Evolutionary conservation across 2,797 vertebrate genomes (phyloP).

Genomic region (Gambelia wislizenii): DNA sequence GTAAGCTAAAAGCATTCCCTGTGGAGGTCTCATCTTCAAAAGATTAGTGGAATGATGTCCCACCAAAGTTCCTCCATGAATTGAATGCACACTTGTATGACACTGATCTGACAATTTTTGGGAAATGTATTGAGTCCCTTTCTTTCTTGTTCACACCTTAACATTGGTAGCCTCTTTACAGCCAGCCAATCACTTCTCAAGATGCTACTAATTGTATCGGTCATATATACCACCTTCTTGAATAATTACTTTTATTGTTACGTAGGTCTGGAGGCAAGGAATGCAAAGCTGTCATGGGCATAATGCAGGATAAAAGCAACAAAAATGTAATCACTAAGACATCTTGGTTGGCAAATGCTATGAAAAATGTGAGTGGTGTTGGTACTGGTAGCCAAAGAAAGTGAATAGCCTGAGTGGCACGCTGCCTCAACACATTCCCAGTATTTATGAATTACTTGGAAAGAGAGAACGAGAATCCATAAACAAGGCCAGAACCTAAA

Average conservation of each 20-base stretch:
- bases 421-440: slow-evolving; percentile 73
- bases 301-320: slow-evolving; percentile 69
- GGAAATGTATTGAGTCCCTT: neutral
- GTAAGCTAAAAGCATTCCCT: neutral
- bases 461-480: slow-evolving; percentile 73
- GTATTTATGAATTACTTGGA: slow-evolving; percentile 78
- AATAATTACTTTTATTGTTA: slow-evolving; percentile 58
- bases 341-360: slow-evolving; percentile 79
- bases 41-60: no score
- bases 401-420: slow-evolving; percentile 79
- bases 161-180: neutral
- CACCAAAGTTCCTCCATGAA: neutral
- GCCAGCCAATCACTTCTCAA: neutral
- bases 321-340: slow-evolving; percentile 78
- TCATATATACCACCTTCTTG: slow-evolving; percentile 63
- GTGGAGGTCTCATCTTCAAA: neutral
- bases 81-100: neutral
- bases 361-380: slow-evolving; percentile 76
- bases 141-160: neutral
- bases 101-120: neutral
- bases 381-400: slow-evolving; percentile 76
- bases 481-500: slow-evolving; percentile 76
- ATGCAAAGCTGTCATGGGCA: slow-evolving; percentile 70
- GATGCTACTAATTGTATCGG: slow-evolving; percentile 53
- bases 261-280: slow-evolving; percentile 72